A percentile compares a stretch with the other conserved stretches of the same genome.
phyloP scores from a whole-genome alignment of 2,113 vertebrate species.

The Stigmatopora argus region DNA sequence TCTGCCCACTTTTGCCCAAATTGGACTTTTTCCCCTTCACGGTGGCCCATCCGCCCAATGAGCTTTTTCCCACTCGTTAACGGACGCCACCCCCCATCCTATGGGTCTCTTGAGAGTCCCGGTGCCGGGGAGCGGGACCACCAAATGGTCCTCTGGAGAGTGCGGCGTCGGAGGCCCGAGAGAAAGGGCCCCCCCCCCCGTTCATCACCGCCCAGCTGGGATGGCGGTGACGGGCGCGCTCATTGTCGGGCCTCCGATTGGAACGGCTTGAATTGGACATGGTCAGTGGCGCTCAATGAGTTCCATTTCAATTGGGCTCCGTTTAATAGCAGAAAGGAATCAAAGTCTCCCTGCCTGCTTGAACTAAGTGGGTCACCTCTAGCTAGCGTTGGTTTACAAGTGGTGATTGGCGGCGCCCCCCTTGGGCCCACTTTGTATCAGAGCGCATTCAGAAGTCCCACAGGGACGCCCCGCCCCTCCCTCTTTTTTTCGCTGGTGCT shows the following conservation, averaged over 20 bases:
- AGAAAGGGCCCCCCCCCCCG: slow-evolving; percentile 27
- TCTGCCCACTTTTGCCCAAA: too few relatives aligned
- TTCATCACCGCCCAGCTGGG: slow-evolving; percentile 30
- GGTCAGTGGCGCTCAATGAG: too few relatives aligned
- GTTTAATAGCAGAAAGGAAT: too few relatives aligned
- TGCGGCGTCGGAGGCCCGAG: not conserved
- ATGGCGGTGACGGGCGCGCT: slow-evolving; percentile 3
- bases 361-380: slow-evolving; percentile 63
- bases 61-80: not conserved
- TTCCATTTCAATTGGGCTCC: too few relatives aligned
- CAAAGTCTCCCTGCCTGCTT: slow-evolving; percentile 2
- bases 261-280: not conserved
- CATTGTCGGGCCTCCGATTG: not conserved
- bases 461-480: slow-evolving; percentile 33
- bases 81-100: not conserved
- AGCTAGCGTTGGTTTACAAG: slow-evolving; percentile 45
- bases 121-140: not conserved
- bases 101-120: slow-evolving; percentile 5
- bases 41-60: too few relatives aligned
- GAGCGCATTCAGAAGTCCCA: slow-evolving; percentile 64
- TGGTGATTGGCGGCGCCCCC: slow-evolving; percentile 56
- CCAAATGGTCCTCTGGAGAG: not conserved
- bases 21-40: too few relatives aligned
- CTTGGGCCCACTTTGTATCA: slow-evolving; percentile 64
- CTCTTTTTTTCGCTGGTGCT: slow-evolving; percentile 55